Base-by-base conservation (phyloP, 1,140 invertebrate species). In the Magallana gigas region DNA sequence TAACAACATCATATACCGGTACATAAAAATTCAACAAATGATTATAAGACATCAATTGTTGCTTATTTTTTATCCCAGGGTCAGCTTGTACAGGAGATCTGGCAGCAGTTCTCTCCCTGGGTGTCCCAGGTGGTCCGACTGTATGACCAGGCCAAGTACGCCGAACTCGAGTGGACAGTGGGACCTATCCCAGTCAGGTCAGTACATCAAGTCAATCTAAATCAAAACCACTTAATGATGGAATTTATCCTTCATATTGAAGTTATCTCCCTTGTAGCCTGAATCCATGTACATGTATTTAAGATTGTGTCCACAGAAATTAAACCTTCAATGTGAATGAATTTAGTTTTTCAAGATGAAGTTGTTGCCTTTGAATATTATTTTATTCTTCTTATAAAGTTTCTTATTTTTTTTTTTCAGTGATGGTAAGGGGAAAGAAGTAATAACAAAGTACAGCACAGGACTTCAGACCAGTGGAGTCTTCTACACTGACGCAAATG, bases 401-500 rank as follows among this genome's bases (percentile, higher is more conserved):
- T 48, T 48, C 3, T 48, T 48, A 48, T 18, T 87, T 58, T 29
- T 88, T 2, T 85, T 62, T 88, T 88, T 62, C 83, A 97, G 96
- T 88, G 97, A 98, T 92, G 91, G 92, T n/a, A 92, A 96, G 76
- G 98, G 98, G 0, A 98, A 97, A 93, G 98, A 99, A 95, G 95
- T 98, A 3, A 95, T 99, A 0, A 96, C 96, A 0, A 96, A 96
- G 62, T 99, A 96, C 8, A 94, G 95, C 7, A 95, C 95, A 4
- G 95, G 96, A 85, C 92, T 98, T 0, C 89, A 95, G 0, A 97
- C 96, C 0, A 88, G 95, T 0, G 96, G 96, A 0, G 94, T 95
- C 2, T 99, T 99, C 93, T 98, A 97, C 92, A 99, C 98, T 0
- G 99, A 99, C 94, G 97, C 98, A 0, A 99, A 99, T 94, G 98